Evolutionary conservation across 2,888 invertebrate genomes (phyloP), one percentile per base, ranked within the genome.

Genomic region (Agrotis puta): DNA sequence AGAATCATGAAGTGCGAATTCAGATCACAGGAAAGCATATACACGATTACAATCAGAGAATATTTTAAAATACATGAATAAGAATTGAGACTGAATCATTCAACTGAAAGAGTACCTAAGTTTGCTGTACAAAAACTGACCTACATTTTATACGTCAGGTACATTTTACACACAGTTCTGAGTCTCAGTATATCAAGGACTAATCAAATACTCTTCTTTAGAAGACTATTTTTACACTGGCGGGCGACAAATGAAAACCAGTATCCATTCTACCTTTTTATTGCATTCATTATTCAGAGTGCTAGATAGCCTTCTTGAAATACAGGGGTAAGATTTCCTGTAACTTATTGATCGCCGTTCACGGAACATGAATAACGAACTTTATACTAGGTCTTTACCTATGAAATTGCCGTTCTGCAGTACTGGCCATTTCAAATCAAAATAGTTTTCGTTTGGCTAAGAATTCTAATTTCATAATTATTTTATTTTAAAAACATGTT

Each of bases 281-380:
- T n/a, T n/a, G 76, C 76, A 68, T 73, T 57, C 56, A 73, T 76
- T 58, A 76, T 67, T 51, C 48, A 50, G 4, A 27, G 7, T 16
- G 14, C 18, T 48, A 39, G 14, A n/a, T 53, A 50, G 24, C 11
- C 14, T 47, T 39, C 24, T 14, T 47, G 50, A 22, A 18, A 16
- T 18, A 66, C 13, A 45, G 39, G 45, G 6, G 27, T 13, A 39
- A n/a, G 14, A n/a, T 20, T 50, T 69, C 48, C 16, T 18, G 14
- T 16, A 20, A 69, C 22, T 27, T 50, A 71, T 71, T n/a, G 71
- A 56, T 78, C 45, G 39, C 14, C 22, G 16, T 51, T 51, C 50
- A 57, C 18, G 27, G 56, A 43, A 51, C 20, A 3, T 7, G 3
- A 45, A 54, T 56, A 59, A 20, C 7, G 13, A n/a, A 33, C 0